Conservation (phyloP, 2,797 vertebrate species). For the Pangasius mekongensis region DNA sequence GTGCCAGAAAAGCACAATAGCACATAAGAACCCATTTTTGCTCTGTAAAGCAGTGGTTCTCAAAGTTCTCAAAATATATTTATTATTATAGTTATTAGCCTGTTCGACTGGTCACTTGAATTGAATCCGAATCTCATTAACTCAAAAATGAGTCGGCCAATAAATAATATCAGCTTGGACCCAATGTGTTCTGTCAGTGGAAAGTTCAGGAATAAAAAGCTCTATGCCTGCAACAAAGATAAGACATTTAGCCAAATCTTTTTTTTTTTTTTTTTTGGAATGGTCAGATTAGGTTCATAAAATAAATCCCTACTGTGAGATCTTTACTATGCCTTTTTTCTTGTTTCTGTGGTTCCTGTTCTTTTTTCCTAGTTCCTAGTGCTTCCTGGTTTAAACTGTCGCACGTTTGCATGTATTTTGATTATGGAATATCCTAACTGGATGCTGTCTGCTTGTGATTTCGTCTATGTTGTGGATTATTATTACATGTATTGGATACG, state of each 20-base stretch:
- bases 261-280: background rate
- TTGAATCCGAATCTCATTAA: background rate
- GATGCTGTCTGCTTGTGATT: background rate
- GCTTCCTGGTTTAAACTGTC: background rate
- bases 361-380: background rate
- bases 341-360: background rate
- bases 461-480: background rate
- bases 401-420: background rate
- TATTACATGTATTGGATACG: background rate
- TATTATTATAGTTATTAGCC: background rate
- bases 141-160: background rate
- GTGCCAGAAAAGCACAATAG: background rate
- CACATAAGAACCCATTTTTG: background rate
- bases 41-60: background rate
- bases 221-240: background rate
- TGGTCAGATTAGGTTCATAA: background rate
- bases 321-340: background rate
- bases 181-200: background rate
- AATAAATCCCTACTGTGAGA: background rate
- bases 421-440: background rate
- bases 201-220: background rate
- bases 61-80: background rate
- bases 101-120: background rate
- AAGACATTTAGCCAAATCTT: background rate
- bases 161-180: background rate